Conservation (phyloP, 2,888 invertebrate genomes). For the Muschampia plurimacula region DNA sequence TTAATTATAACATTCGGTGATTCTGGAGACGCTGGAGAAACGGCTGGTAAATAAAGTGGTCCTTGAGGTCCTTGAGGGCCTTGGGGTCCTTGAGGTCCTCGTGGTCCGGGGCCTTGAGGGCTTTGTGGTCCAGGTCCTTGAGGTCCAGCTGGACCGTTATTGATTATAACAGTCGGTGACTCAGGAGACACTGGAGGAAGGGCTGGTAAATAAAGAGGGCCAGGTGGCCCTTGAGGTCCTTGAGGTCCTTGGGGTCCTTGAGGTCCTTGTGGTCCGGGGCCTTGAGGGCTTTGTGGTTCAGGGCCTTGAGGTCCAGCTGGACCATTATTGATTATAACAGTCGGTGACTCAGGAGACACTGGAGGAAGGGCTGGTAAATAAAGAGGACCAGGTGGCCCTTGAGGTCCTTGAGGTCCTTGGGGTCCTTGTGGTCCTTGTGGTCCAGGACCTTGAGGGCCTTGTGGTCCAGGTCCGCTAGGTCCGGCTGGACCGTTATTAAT, state of each 20-base stretch:
- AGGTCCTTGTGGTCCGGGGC: neutral
- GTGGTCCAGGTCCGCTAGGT: neutral
- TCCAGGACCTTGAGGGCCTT: neutral
- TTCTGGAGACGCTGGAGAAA: neutral
- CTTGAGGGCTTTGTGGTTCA: neutral
- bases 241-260: slow-evolving; percentile 8
- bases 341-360: neutral
- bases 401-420: neutral
- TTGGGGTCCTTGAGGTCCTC: neutral
- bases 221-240: neutral
- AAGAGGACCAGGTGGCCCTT: neutral
- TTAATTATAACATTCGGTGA: neutral
- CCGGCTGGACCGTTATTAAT: neutral
- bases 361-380: no score
- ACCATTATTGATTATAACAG: neutral
- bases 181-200: neutral
- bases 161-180: neutral
- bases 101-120: neutral
- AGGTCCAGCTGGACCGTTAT: neutral
- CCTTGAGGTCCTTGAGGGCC: slow-evolving; percentile 6
- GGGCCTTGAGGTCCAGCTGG: neutral
- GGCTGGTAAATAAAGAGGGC: neutral
- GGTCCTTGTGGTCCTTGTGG: slow-evolving; percentile 10
- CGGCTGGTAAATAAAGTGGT: neutral
- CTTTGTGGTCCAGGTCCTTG: neutral